Evolutionary conservation across 2,888 invertebrate species (phyloP).

Genomic region (Leptinotarsa juncta): DNA sequence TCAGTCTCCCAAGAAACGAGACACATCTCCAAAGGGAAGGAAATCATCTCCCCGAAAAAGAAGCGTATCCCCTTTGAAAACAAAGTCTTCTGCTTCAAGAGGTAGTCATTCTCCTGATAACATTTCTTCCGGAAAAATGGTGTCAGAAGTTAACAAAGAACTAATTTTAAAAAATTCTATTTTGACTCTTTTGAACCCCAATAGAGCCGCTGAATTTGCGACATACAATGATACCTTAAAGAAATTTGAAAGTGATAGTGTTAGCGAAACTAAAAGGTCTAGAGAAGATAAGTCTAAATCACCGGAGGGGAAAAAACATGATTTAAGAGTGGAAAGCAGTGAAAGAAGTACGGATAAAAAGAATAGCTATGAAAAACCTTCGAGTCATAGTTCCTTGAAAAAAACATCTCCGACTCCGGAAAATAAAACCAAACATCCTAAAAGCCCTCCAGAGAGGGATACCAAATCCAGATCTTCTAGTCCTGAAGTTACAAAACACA

Average conservation of each 20-base stretch:
- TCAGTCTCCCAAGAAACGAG: conserved; percentile 24
- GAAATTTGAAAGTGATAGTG: conserved; percentile 9
- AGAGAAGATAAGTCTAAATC: conserved; percentile 45
- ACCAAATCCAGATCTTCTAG: conserved; percentile 28
- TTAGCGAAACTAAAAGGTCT: conserved; percentile 43
- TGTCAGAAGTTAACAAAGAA: conserved; percentile 24
- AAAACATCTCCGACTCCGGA: conserved; percentile 40
- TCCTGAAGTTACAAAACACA: conserved; percentile 25
- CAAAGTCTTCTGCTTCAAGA: conserved; percentile 19
- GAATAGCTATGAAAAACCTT: background rate
- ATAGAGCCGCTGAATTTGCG: conserved; percentile 22
- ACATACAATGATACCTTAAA: background rate
- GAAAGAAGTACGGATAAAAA: conserved; percentile 35
- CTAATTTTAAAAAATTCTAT: conserved; percentile 29
- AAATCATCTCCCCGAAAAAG: conserved; percentile 24
- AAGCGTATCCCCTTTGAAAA: conserved; percentile 15
- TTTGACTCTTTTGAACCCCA: conserved; percentile 30
- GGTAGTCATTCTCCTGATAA: conserved; percentile 19
- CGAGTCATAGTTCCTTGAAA: conserved; percentile 28
- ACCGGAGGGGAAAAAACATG: conserved; percentile 38
- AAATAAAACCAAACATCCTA: conserved; percentile 26
- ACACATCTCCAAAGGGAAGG: conserved; percentile 23
- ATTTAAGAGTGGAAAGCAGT: conserved; percentile 26
- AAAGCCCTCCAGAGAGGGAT: conserved; percentile 27
- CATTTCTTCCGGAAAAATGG: conserved; percentile 18